Evolutionary conservation across 2,113 vertebrate genomes (phyloP), one percentile per base, ranked within the genome.

Genomic region (Pantherophis guttatus): DNA sequence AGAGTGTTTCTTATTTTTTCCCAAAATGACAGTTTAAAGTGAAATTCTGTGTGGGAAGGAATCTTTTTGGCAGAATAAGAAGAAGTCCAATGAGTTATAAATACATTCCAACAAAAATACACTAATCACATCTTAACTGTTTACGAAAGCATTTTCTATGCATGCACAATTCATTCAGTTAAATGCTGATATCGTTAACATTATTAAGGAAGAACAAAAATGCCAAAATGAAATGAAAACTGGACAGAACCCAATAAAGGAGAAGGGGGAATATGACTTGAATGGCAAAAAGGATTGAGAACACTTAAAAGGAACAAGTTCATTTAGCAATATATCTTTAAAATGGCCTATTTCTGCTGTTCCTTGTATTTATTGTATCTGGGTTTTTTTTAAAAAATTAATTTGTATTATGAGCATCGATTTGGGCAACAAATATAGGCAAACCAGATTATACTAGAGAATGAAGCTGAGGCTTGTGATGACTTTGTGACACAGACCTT

Each of bases 141-240:
- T 97, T 94, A 53, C 70, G 54, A 94, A 94, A 87, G 59, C 88
- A 90, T 95, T 97, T 97, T 95, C 93, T 21, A 2, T 48, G 93
- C 4, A 44, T 33, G 88, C 93, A 91, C 91, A 95, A 94, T 52
- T 93, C 65, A 94, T 53, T 94, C 62, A 86, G 1, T 86, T 94
- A 29, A 55, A 33, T 8, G 58, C 12, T 90, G 91, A 95, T 92
- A 92, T n/a, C 8, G 44, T 90, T 87, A 86, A 87, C 91, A 89
- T 50, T 75, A 21, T 33, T 33, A 23, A 59, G 88, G 86, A 50
- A 92, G 58, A 88, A 70, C 75, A 33, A 81, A 91, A 86, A 21
- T 70, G 55, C 89, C 33, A 90, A 50, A 94, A 8, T 90, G 93
- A 90, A 93, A 33, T 23, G 87, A 65, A 94, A 95, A 89, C 3